Conservation (phyloP, 1,140 invertebrate species). For the Ruditapes philippinarum region DNA sequence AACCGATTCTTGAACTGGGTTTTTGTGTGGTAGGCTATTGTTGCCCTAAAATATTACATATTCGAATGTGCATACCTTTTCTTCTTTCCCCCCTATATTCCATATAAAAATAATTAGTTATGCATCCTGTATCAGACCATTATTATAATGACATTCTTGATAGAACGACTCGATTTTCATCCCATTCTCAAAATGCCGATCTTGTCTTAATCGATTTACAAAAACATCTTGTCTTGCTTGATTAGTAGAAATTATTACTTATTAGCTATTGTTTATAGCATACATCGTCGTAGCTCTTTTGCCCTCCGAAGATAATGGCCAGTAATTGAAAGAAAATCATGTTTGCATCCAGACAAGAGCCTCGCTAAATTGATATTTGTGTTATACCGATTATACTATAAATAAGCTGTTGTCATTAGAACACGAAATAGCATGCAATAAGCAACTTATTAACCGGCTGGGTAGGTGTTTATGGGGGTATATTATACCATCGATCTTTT, state of each 20-base stretch:
- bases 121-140: too few species aligned
- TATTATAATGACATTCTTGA: too few species aligned
- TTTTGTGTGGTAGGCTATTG: too few species aligned
- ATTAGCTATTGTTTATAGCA: conserved; percentile 60
- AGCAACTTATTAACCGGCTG: too few species aligned
- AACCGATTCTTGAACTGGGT: too few species aligned
- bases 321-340: conserved; percentile 56
- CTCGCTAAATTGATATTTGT: conserved; percentile 3
- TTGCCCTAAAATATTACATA: too few species aligned
- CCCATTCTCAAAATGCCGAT: background rate
- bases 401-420: conserved; percentile 10
- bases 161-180: too few species aligned
- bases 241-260: conserved; percentile 44
- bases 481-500: too few species aligned
- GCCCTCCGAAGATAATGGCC: conserved; percentile 38
- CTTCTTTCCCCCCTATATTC: too few species aligned
- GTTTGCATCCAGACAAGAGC: conserved; percentile 1
- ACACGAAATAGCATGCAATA: background rate
- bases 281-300: background rate
- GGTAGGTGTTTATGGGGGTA: too few species aligned
- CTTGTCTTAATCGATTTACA: conserved; percentile 40
- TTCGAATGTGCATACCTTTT: too few species aligned
- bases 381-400: background rate
- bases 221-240: conserved; percentile 27
- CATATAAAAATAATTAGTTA: too few species aligned